phyloP scores from a whole-genome alignment of 2,888 invertebrate species.

The Nasonia oneida region DNA sequence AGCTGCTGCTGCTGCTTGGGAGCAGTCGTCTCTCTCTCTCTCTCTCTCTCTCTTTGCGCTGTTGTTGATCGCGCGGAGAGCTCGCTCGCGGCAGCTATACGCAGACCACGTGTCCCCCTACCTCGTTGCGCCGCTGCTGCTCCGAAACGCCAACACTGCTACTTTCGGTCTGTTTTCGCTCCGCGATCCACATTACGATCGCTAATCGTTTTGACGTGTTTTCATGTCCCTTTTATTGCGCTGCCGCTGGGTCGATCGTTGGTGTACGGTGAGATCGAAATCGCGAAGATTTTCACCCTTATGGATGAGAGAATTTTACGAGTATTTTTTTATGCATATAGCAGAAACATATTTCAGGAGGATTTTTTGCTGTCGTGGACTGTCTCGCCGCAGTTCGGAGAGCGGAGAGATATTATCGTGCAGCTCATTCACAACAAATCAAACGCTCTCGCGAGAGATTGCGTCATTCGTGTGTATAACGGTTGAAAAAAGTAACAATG shows the following conservation, averaged over 20 bases:
- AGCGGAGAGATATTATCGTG: not conserved
- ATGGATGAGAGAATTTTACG: too few relatives aligned
- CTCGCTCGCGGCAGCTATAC: constrained; percentile 1
- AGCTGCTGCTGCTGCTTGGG: not conserved
- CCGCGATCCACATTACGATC: constrained; percentile 19
- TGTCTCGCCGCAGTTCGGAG: not conserved
- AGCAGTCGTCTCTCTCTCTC: not conserved
- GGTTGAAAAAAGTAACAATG: not conserved
- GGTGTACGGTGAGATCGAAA: not conserved
- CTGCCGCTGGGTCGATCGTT: not conserved
- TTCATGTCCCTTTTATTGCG: not conserved
- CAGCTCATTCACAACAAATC: constrained; percentile 16
- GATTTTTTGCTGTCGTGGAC: not conserved
- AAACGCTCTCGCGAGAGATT: not conserved
- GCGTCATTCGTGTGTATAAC: not conserved
- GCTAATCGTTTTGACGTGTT: constrained; percentile 26
- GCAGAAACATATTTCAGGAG: not conserved
- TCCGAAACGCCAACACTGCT: not conserved
- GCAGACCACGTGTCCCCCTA: constrained; percentile 46
- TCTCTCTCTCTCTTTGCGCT: not conserved
- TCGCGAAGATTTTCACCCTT: not conserved
- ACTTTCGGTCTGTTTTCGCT: constrained; percentile 33
- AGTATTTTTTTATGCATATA: too few relatives aligned
- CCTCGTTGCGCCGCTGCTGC: not conserved
- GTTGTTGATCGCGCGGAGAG: not conserved